Evolutionary conservation across 2,797 vertebrate species (phyloP).

Genomic region (Pogonophryne albipinna): DNA sequence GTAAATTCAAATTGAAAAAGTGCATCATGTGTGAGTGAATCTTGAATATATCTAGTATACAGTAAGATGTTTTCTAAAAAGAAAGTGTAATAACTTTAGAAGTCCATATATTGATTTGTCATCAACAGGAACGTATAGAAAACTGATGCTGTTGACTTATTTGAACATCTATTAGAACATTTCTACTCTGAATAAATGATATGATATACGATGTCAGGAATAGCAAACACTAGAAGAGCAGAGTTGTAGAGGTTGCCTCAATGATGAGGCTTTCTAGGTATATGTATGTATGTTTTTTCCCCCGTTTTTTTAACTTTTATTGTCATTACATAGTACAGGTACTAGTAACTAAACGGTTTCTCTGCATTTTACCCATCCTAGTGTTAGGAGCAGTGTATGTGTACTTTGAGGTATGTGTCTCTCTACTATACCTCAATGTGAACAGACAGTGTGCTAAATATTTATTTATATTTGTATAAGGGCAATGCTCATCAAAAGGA

Average conservation of each 20-base stretch:
- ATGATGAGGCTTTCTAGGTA: neutral
- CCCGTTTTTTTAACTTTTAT: too few relatives aligned
- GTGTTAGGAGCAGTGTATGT: too few relatives aligned
- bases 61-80: neutral
- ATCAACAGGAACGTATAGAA: neutral
- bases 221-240: neutral
- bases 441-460: constrained; percentile 12
- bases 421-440: neutral
- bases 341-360: too few relatives aligned
- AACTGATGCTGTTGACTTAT: too few relatives aligned
- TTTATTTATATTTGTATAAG: constrained; percentile 19
- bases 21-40: neutral
- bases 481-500: constrained; percentile 12
- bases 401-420: neutral
- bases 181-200: neutral
- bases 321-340: too few relatives aligned
- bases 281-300: too few relatives aligned
- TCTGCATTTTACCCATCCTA: too few relatives aligned
- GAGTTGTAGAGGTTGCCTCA: neutral
- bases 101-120: neutral
- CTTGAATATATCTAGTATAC: neutral
- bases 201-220: neutral
- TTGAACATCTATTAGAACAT: neutral
- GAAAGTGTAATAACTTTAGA: neutral
- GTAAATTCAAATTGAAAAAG: neutral